A percentile compares a stretch with the other conserved stretches of the same genome.
Evolutionary conservation across 2,113 vertebrate genomes (phyloP).

Genomic region (Pogonocichla stellata): DNA sequence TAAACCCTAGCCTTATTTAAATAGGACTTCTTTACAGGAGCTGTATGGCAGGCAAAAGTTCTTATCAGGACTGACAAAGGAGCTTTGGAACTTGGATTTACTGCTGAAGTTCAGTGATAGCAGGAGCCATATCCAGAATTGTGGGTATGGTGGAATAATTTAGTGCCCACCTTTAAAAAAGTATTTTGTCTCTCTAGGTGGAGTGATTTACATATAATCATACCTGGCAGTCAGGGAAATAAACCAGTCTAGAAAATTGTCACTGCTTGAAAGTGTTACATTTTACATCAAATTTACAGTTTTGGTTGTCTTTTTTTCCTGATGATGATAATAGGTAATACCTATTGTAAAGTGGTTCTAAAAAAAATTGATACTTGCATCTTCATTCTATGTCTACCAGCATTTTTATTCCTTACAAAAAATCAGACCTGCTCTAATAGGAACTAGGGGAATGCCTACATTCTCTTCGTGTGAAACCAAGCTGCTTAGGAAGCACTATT

Average conservation of each 20-base stretch:
- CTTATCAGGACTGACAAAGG: not conserved
- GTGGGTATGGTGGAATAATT: not conserved
- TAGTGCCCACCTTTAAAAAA: not conserved
- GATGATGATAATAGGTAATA: not conserved
- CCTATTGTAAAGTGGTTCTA: not conserved
- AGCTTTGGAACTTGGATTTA: not conserved
- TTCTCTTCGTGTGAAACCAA: not conserved
- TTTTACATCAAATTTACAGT: not conserved
- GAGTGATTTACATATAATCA: not conserved
- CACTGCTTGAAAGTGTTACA: not conserved
- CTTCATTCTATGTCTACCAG: not conserved
- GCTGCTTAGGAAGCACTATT: not conserved
- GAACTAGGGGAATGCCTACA: not conserved
- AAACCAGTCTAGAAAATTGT: not conserved
- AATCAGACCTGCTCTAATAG: not conserved
- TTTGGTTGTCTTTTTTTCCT: not conserved
- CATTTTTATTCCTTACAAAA: not conserved
- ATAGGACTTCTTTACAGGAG: not conserved
- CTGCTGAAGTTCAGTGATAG: not conserved
- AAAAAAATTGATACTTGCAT: not conserved
- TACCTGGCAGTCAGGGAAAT: not conserved
- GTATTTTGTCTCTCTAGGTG: not conserved
- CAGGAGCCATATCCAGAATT: not conserved
- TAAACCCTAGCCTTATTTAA: constrained; percentile 39
- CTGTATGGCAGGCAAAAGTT: not conserved